phyloP scores from a whole-genome alignment of 2,113 vertebrate species.

The Pongo abelii region DNA sequence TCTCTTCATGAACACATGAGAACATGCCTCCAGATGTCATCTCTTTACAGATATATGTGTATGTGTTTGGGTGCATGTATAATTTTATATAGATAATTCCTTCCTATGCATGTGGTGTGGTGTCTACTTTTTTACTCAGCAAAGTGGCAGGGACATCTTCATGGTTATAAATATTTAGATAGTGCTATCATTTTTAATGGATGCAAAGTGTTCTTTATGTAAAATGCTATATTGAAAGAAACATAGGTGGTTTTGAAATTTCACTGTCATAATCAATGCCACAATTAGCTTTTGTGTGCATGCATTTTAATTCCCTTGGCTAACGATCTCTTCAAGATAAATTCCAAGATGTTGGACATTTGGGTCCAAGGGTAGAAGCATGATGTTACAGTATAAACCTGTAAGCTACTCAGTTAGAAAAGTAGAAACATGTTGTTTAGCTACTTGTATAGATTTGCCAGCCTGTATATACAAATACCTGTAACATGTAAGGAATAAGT shows the following conservation, averaged over 20 bases:
- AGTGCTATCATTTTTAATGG: neutral
- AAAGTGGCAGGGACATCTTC: neutral
- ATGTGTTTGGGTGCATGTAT: neutral
- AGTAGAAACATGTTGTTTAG: neutral
- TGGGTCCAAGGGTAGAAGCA: neutral
- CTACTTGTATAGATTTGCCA: neutral
- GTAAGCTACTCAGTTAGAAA: neutral
- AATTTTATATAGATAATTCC: neutral
- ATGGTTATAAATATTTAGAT: constrained; percentile 3
- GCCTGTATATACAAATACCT: neutral
- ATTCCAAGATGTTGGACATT: neutral
- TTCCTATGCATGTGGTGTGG: neutral
- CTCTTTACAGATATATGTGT: neutral
- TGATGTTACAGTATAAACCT: no score
- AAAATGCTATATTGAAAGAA: neutral
- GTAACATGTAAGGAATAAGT: neutral
- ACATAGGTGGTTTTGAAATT: neutral
- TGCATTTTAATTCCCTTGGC: neutral
- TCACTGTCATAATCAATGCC: neutral
- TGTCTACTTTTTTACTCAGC: neutral
- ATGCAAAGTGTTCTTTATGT: neutral
- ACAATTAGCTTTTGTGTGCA: neutral
- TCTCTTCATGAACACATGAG: neutral
- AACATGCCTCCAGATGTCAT: neutral
- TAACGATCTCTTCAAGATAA: neutral